Conservation (phyloP, 1,140 invertebrate species). For the Parasteatoda tepidariorum region DNA sequence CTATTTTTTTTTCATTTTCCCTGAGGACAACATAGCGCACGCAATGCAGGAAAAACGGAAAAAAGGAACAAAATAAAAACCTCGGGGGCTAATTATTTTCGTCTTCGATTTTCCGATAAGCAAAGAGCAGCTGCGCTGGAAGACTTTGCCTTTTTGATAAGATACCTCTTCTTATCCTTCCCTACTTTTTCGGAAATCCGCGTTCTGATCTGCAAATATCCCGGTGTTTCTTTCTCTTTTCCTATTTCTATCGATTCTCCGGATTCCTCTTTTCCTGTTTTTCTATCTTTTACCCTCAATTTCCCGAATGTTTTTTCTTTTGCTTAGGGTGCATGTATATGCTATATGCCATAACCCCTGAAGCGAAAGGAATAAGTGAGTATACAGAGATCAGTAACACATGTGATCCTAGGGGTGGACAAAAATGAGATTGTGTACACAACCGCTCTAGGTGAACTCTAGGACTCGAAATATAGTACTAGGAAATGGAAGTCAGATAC, state of each 20-base stretch:
- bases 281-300: background rate
- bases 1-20: background rate
- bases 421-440: too few relatives aligned
- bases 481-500: too few relatives aligned
- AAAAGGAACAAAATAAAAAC: slow-evolving; percentile 9
- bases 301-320: background rate
- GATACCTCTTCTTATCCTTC: too few relatives aligned
- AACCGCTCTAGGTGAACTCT: too few relatives aligned
- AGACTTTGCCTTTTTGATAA: slow-evolving; percentile 18
- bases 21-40: background rate
- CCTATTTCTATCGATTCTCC: background rate
- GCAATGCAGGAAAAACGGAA: background rate
- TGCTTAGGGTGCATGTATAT: background rate
- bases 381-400: too few relatives aligned
- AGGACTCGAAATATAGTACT: too few relatives aligned
- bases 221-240: background rate
- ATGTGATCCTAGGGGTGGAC: too few relatives aligned
- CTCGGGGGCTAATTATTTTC: slow-evolving; percentile 51
- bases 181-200: background rate
- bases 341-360: background rate
- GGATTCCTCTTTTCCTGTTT: background rate
- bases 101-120: slow-evolving; percentile 51
- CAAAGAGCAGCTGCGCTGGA: slow-evolving; percentile 38
- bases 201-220: background rate
- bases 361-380: too few relatives aligned